Base-by-base conservation (phyloP, 2,888 invertebrate species). In the Rhamnusium bicolor region DNA sequence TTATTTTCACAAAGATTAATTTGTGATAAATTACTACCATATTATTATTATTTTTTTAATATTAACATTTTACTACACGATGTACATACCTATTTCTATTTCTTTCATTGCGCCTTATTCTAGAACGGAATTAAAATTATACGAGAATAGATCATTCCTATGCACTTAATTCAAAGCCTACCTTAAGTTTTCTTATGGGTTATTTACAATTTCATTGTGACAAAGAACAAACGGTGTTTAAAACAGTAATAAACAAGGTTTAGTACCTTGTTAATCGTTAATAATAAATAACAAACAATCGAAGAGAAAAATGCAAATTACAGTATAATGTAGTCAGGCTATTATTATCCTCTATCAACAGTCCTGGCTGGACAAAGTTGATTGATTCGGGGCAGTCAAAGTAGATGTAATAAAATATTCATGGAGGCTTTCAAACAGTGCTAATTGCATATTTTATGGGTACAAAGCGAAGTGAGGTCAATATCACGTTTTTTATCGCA, bases 341-440 rank as follows among this genome's bases (percentile, higher is more conserved):
- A 40, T 40, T 40, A 12, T 40, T 40, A 40, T n/a, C 40, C n/a
- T 40, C 40, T 12, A 10, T 40, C 40, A 40, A 40, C n/a, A 40
- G n/a, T 12, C n/a, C 12, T n/a, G 40, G 40, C 12, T n/a, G 40
- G 40, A 40, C 40, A 14, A 27, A 56, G 24, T 56, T 56, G 54
- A 56, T 27, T n/a, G 54, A 14, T n/a, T 56, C 27, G 53, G 24
- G 24, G 10, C 24, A 24, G 19, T 12, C 21, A 14, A 24, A 27
- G n/a, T 14, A 56, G 54, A 53, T n/a, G 27, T 7, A 27, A 56
- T 56, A 56, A 27, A 56, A 56, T 56, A 27, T 56, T 14, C n/a
- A 56, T 56, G 54, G 14, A 14, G n/a, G 54, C 27, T 56, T 56
- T 27, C 27, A 56, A 56, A 27, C 27, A 27, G 54, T 27, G 24